Base-by-base conservation (phyloP, 1,140 invertebrate species). In the Caerostris darwini region DNA sequence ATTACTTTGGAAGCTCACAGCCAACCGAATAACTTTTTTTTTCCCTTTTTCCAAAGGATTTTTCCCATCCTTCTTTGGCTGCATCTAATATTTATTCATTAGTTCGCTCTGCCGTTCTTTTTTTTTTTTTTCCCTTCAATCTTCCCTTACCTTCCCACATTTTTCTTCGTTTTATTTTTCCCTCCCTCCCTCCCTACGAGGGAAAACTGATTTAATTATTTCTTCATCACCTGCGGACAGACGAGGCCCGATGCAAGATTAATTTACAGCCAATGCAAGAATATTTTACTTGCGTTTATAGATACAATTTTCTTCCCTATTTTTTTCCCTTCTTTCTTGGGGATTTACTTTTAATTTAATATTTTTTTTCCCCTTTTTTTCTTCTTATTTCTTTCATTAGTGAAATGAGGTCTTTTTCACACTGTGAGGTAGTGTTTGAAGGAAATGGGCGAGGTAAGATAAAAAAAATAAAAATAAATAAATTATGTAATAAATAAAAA, bases 191-290 rank as follows among this genome's bases (percentile, higher is more conserved):
- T 64, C 83, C 56, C 85, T 19, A 14, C 17, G 69, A 93, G 69
- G 91, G 91, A 87, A 93, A 93, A 93, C 92, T 94, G 93, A 94
- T 94, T 94, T 94, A 94, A 94, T 94, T 94, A 94, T 94, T 94
- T 90, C 88, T 90, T 90, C 93, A 94, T 94, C 93, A 90, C 93
- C 93, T 94, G 71, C 71, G 64, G 64, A 67, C 59, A 83, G 6
- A 34, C 19, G 57, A 34, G 83, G 54, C 69, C 92, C 71, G 69
- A 94, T 94, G 92, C 64, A 88, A 89, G 86, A 89, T 87, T 94
- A 94, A 87, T 94, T 94, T 94, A 94, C 92, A 71, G 83, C 53
- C 92, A 86, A 87, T 94, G 85, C 50, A 87, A 81, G 92, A 88
- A 67, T 69, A 92, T 92, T 85, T 92, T 64, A 92, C 81, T 92